phyloP scores from a whole-genome alignment of 2,113 vertebrate species.

The Cygnus atratus region DNA sequence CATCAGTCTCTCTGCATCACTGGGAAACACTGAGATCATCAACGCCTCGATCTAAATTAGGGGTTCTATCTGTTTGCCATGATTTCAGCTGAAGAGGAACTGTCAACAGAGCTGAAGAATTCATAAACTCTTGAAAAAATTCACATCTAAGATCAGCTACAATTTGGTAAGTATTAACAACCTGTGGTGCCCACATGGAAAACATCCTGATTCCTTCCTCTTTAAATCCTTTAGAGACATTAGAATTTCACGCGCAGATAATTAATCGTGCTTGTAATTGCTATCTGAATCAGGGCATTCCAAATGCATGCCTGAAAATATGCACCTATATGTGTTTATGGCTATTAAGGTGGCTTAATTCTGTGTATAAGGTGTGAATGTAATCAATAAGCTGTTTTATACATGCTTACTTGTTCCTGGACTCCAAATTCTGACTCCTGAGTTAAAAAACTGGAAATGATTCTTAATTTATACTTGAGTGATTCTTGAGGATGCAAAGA shows the following conservation, averaged over 20 bases:
- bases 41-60: neutral
- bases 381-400: neutral
- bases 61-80: neutral
- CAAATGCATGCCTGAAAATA: neutral
- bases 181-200: neutral
- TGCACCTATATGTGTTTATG: accelerated
- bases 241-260: neutral
- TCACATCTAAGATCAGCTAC: neutral
- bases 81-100: neutral
- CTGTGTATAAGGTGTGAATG: neutral
- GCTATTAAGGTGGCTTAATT: neutral
- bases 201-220: neutral
- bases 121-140: neutral
- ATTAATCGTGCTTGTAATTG: neutral
- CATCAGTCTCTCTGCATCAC: neutral
- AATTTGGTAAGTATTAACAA: neutral
- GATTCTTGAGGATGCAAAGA: neutral
- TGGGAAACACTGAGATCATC: neutral
- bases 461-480: neutral
- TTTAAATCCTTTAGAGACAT: neutral
- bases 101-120: neutral
- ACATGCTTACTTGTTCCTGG: neutral
- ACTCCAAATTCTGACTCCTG: neutral
- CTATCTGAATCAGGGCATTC: neutral
- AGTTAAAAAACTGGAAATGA: neutral